These are phyloP conservation scores for Sminthurinus signatus DNA, from an alignment of 1,140 invertebrate genomes.

Conservation along the genomic window DNA sequence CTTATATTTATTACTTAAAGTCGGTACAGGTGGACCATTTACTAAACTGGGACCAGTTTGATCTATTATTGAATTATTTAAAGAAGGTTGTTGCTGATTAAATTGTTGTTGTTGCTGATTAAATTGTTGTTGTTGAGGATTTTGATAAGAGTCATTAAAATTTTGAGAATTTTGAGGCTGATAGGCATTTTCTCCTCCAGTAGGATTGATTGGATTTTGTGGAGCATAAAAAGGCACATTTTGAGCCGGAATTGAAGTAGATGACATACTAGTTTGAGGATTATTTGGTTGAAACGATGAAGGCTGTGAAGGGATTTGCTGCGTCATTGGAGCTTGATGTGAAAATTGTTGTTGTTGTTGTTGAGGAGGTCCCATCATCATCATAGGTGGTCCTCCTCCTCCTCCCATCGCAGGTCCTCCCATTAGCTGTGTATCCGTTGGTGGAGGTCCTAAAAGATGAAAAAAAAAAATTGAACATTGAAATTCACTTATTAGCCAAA, in stretches of 20 bases:
- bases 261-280: not conserved
- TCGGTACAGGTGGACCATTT: constrained; percentile 12
- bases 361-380: not conserved
- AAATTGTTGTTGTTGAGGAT: not conserved
- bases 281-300: not conserved
- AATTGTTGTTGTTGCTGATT: constrained; percentile 1
- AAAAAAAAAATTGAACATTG: too few relatives aligned
- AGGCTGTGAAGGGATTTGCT: not conserved
- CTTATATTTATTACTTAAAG: constrained; percentile 65
- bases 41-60: constrained; percentile 26
- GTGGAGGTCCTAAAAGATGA: constrained; percentile 67
- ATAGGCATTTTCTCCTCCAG: not conserved
- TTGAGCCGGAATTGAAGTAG: not conserved
- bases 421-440: constrained; percentile 55
- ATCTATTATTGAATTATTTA: not conserved
- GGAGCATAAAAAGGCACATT: not conserved
- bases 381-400: constrained; percentile 7
- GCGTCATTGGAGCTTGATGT: not conserved
- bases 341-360: not conserved
- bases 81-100: not conserved
- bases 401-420: constrained; percentile 24
- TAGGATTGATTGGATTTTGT: not conserved
- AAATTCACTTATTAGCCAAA: too few relatives aligned
- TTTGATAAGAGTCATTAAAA: not conserved
- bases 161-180: not conserved